These are phyloP conservation scores for Bedellia somnulentella DNA, from an alignment of 2,888 invertebrate species.

Conservation along the genomic window DNA sequence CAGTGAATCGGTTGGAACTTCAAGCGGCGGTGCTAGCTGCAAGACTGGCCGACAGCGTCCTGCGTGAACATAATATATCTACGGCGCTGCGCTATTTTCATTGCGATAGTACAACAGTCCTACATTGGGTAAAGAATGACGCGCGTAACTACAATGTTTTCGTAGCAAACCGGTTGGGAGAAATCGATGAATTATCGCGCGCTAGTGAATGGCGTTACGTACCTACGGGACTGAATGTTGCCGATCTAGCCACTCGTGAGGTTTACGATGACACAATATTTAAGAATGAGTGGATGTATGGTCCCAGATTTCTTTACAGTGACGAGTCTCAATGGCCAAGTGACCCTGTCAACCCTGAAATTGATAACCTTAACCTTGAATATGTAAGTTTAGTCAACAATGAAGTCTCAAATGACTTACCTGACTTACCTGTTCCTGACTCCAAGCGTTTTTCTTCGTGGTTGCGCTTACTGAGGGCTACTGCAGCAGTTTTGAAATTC, in stretches of 20 bases:
- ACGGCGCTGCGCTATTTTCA: not conserved
- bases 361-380: not conserved
- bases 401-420: not conserved
- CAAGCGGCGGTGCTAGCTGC: constrained; percentile 5
- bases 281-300: constrained; percentile 3
- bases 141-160: constrained; percentile 5
- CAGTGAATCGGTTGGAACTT: constrained; percentile 4
- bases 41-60: not conserved
- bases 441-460: constrained; percentile 8
- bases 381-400: not conserved
- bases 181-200: constrained; percentile 4
- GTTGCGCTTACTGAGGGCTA: constrained; percentile 5
- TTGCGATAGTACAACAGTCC: constrained; percentile 1
- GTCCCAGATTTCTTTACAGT: constrained; percentile 3
- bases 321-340: constrained; percentile 3
- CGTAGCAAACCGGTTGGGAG: constrained; percentile 4
- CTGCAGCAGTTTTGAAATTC: constrained; percentile 4
- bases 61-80: not conserved
- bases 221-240: constrained; percentile 4
- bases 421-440: constrained; percentile 7
- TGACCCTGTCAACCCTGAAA: not conserved
- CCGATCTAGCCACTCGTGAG: not conserved
- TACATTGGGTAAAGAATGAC: constrained; percentile 2
- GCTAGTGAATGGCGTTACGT: constrained; percentile 10
- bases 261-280: not conserved